These are phyloP conservation scores for Triplophysa bombifrons DNA, from an alignment of 2,797 vertebrate genomes.

Conservation along the genomic window DNA sequence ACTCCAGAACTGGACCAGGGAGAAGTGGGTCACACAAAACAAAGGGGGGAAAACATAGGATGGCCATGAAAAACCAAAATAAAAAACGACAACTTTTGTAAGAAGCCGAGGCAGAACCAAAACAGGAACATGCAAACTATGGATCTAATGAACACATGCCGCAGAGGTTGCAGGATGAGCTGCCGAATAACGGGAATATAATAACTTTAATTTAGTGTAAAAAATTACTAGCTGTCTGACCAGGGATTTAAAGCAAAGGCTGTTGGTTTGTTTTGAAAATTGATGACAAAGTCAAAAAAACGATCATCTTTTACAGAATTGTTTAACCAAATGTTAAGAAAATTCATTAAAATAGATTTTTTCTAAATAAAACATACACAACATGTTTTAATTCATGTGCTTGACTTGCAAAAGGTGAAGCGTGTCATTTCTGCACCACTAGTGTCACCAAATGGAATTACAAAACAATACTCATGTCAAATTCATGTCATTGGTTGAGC, in stretches of 20 bases:
- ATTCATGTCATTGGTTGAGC: not conserved
- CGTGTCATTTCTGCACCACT: no score
- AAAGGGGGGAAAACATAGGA: slow-evolving; percentile 87
- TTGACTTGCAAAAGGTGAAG: not conserved
- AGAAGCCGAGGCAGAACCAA: slow-evolving; percentile 75
- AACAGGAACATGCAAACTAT: slow-evolving; percentile 88
- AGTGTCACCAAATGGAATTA: not conserved
- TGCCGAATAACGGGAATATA: slow-evolving; percentile 75
- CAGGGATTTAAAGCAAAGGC: slow-evolving; percentile 72
- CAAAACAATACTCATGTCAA: not conserved
- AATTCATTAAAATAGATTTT: not conserved
- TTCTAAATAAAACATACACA: not conserved
- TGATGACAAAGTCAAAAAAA: not conserved
- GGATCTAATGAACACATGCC: slow-evolving; percentile 92
- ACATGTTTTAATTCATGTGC: not conserved
- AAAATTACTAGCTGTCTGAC: slow-evolving; percentile 91
- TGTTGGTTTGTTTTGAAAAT: slow-evolving; percentile 3
- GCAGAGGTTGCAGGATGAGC: slow-evolving; percentile 93
- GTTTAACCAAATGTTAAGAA: not conserved
- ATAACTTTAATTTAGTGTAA: slow-evolving; percentile 56
- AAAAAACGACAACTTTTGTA: slow-evolving; percentile 75
- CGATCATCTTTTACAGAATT: not conserved
- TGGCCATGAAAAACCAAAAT: slow-evolving; percentile 91
- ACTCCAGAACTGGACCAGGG: slow-evolving; percentile 99
- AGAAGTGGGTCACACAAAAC: slow-evolving; percentile 78